phyloP scores from a whole-genome alignment of 2,113 vertebrate species.

The Passerina amoena region DNA sequence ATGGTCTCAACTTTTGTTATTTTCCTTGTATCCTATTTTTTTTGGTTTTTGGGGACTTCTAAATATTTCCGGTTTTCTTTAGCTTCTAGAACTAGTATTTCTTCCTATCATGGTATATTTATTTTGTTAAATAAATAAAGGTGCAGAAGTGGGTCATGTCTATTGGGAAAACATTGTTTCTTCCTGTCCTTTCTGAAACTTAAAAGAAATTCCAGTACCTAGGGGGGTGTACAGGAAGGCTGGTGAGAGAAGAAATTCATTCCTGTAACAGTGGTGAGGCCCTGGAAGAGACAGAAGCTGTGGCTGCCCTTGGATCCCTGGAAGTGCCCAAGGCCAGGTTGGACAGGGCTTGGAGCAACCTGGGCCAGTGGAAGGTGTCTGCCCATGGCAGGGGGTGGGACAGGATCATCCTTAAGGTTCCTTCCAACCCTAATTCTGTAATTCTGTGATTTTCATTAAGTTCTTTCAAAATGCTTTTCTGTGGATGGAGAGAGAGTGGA shows the following conservation, averaged over 20 bases:
- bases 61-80: neutral
- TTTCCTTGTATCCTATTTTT: neutral
- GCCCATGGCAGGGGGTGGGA: neutral
- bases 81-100: neutral
- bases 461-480: neutral
- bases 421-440: neutral
- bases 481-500: neutral
- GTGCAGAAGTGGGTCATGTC: neutral
- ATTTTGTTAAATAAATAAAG: neutral
- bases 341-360: fast-evolving
- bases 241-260: neutral
- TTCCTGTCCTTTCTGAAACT: neutral
- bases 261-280: fast-evolving
- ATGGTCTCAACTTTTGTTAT: neutral
- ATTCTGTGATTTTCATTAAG: neutral
- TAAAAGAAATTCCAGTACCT: neutral
- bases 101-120: neutral
- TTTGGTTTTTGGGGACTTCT: neutral
- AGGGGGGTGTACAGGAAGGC: neutral
- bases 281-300: neutral
- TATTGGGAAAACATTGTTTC: neutral
- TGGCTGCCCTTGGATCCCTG: neutral
- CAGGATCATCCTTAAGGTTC: neutral
- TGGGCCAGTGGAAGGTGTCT: fast-evolving
- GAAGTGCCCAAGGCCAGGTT: neutral